Evolutionary conservation across 2,888 invertebrate species (phyloP).

Genomic region (Drosophila kanekoi): DNA sequence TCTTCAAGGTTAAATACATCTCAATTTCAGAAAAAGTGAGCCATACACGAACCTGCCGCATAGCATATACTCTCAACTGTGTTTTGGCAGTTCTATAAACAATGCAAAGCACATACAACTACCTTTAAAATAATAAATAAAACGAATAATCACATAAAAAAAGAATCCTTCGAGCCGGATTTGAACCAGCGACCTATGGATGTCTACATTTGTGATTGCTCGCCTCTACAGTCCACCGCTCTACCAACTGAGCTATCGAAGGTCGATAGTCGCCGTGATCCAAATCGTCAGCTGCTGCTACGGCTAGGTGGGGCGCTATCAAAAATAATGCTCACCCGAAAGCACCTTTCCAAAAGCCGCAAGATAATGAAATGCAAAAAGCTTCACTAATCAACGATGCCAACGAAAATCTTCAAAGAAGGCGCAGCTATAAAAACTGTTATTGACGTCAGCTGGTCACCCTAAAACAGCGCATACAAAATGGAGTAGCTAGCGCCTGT

Average conservation of each 20-base stretch:
- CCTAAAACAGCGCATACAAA: conserved; percentile 67
- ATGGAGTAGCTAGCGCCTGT: conserved; percentile 62
- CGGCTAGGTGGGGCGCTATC: conserved; percentile 5
- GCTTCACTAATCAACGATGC: not conserved
- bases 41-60: too few relatives aligned
- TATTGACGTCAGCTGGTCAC: conserved; percentile 65
- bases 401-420: not conserved
- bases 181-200: conserved; percentile 72
- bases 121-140: not conserved
- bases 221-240: conserved; percentile 75
- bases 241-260: conserved; percentile 76
- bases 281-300: conserved; percentile 18
- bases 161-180: conserved; percentile 62
- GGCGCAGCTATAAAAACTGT: not conserved
- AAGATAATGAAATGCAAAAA: conserved; percentile 33
- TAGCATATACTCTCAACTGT: too few relatives aligned
- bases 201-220: conserved; percentile 53
- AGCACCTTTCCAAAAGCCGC: not conserved
- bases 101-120: not conserved
- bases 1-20: too few relatives aligned
- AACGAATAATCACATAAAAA: not conserved
- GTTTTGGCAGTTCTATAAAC: too few relatives aligned
- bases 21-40: too few relatives aligned
- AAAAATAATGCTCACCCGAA: conserved; percentile 1
- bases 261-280: conserved; percentile 52